Evolutionary conservation across 2,888 invertebrate genomes (phyloP), one percentile per base, ranked within the genome.

Genomic region (Mythimna pallens): DNA sequence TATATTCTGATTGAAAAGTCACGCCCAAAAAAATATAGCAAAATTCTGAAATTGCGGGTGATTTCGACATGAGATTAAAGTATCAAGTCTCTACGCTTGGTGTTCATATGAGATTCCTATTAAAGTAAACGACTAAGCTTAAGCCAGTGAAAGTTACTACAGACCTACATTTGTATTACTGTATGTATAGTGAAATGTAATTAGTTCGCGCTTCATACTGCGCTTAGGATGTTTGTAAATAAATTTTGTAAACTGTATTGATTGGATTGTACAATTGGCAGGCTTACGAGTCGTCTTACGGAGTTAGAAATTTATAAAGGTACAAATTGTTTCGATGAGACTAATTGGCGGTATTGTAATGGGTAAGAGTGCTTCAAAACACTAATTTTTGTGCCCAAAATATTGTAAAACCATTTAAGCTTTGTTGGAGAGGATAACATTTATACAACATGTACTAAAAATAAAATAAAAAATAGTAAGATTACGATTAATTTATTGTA

Each of bases 91-190:
- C 47, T 3, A 20, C 65, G 71, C 80, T 86, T 86, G 80, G 80
- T 78, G 80, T 83, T 85, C 76, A 77, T 75, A 67, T 75, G 87
- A 86, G 86, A 87, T 86, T 86, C 86, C 86, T 86, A 86, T 86
- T 86, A 86, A 78, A 87, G 50, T 86, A 81, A 78, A 77, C 86
- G 80, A 52, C 40, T 87, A 86, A 80, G 89, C 87, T 88, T 89
- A 89, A 87, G 88, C 88, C 82, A 88, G 76, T 78, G 58, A 89
- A 85, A 89, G 90, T 90, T 90, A 91, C 90, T 91, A 91, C 83
- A 85, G 75, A 87, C 78, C 75, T 85, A 87, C 80, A 83, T 86
- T 80, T 73, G 81, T 87, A 85, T 84, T 88, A 85, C 84, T 72
- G 70, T 84, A 81, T 75, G 78, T 86, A 83, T 86, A 87, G 81